phyloP scores from a whole-genome alignment of 2,888 invertebrate genomes.

The Protophormia terraenovae region DNA sequence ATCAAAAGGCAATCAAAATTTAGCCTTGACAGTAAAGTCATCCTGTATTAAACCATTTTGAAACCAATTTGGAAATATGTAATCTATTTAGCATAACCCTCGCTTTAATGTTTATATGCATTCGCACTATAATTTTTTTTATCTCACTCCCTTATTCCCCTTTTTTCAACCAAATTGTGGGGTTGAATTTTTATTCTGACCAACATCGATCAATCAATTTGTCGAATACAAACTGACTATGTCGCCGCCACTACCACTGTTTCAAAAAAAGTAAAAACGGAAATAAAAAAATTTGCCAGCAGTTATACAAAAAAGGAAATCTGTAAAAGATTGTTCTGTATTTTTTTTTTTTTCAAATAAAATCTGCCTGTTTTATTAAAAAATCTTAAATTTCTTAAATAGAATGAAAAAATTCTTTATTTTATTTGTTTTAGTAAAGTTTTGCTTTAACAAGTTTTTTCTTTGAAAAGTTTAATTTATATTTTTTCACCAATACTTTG shows the following conservation, averaged over 20 bases:
- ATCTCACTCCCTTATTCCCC: neutral
- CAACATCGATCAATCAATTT: slow-evolving; percentile 59
- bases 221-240: slow-evolving; percentile 48
- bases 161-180: neutral
- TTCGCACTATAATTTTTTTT: neutral
- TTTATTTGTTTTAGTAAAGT: neutral
- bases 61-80: too few relatives aligned
- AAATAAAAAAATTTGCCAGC: neutral
- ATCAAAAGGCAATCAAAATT: too few relatives aligned
- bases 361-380: neutral
- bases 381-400: neutral
- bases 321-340: neutral
- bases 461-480: too few relatives aligned
- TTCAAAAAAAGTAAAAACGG: neutral
- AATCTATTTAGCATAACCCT: neutral
- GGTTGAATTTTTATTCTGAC: slow-evolving; percentile 11
- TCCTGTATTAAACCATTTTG: too few relatives aligned
- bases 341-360: neutral
- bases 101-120: neutral
- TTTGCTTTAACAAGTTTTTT: neutral
- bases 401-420: neutral
- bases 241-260: neutral
- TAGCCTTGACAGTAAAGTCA: too few relatives aligned
- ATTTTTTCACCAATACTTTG: neutral
- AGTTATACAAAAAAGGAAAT: neutral